A percentile compares a stretch with the other conserved stretches of the same genome.
Evolutionary conservation across 92 coral and sea anemone species (phyloP).

Genomic region (Parazoanthus swiftii): DNA sequence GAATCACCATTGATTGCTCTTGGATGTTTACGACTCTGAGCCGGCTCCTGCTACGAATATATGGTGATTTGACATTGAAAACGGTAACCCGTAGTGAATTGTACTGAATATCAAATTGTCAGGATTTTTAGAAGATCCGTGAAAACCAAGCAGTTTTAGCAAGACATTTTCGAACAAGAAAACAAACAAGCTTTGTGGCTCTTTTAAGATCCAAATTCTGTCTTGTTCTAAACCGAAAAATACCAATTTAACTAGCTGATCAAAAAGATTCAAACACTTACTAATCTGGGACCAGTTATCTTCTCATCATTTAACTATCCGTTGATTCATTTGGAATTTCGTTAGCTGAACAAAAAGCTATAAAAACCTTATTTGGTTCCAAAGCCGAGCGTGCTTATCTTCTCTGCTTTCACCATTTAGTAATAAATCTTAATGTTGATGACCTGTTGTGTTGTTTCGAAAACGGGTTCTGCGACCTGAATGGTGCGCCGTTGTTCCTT

Average conservation of each 20-base stretch:
- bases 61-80: constrained; percentile 30
- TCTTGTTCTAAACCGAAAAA: too few species aligned
- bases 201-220: too few species aligned
- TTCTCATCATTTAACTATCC: too few species aligned
- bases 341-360: not conserved
- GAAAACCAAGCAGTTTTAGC: not conserved
- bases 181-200: not conserved
- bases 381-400: not conserved
- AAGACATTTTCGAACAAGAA: not conserved
- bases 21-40: not conserved
- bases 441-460: not conserved
- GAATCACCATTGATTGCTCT: constrained; percentile 32
- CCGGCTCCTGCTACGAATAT: constrained; percentile 30
- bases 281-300: not conserved
- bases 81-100: constrained; percentile 27
- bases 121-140: constrained; percentile 12
- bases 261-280: not conserved
- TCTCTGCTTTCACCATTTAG: not conserved
- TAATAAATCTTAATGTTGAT: not conserved
- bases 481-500: not conserved
- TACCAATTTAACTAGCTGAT: too few species aligned
- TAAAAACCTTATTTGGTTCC: not conserved
- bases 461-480: not conserved
- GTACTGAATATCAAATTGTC: constrained; percentile 23
- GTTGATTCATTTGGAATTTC: not conserved